Evolutionary conservation across 2,888 invertebrate genomes (phyloP).

Genomic region (Ochropleura leucogaster): DNA sequence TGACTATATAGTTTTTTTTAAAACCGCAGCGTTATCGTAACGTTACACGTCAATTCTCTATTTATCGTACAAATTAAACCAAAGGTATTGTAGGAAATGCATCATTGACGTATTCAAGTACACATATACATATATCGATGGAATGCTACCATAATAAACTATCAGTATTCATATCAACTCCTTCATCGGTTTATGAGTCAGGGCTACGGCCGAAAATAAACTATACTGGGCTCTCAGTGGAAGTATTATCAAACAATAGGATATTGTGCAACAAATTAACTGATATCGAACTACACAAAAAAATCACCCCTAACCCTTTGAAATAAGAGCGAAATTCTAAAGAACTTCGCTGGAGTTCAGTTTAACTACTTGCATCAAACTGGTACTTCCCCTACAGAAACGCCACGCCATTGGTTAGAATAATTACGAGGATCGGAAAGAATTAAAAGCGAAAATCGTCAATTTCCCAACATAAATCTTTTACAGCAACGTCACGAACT

Average conservation of each 20-base stretch:
- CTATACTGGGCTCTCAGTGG: not conserved
- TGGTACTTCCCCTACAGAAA: conserved; percentile 34
- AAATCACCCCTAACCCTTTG: not conserved
- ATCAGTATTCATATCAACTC: conserved; percentile 3
- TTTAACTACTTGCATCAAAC: not conserved
- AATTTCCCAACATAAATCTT: conserved; percentile 20
- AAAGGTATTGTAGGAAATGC: not conserved
- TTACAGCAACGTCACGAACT: not conserved
- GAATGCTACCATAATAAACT: not conserved
- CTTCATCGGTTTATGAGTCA: conserved; percentile 25
- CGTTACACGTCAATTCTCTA: not conserved
- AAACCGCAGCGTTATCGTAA: no score
- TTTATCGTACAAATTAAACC: not conserved
- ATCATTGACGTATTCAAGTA: no score
- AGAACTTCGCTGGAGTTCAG: not conserved
- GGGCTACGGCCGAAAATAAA: not conserved
- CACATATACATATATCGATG: no score
- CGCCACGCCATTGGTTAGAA: conserved; percentile 47
- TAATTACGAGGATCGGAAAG: not conserved
- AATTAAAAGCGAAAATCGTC: not conserved
- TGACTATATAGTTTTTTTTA: no score
- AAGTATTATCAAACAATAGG: conserved; percentile 17
- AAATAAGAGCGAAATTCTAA: conserved; percentile 20
- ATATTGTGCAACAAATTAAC: conserved; percentile 12
- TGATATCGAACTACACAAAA: conserved; percentile 12